Conservation (phyloP, 2,888 invertebrate genomes). For the Patella ulyssiponensis region DNA sequence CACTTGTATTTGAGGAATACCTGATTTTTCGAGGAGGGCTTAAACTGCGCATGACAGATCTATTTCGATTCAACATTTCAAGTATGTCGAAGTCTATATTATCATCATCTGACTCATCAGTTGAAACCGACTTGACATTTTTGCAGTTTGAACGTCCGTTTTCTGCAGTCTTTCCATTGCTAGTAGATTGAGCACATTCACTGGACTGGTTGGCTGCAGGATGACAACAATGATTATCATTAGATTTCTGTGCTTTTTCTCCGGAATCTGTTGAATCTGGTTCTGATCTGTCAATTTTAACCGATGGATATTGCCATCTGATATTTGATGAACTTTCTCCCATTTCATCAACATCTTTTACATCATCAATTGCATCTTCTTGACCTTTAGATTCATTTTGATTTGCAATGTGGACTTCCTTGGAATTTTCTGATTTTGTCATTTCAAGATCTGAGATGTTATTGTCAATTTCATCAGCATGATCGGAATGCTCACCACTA, state of each 20-base stretch:
- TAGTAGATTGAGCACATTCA: background rate
- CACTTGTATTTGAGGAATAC: slow-evolving; percentile 61
- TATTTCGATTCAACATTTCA: slow-evolving; percentile 20
- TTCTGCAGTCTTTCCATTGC: background rate
- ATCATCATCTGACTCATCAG: slow-evolving; percentile 35
- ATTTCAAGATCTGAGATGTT: slow-evolving; percentile 24
- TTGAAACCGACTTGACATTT: slow-evolving; percentile 1
- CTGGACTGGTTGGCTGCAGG: background rate
- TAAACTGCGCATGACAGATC: slow-evolving; percentile 11
- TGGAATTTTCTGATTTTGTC: slow-evolving; percentile 16
- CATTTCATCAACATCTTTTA: slow-evolving; percentile 15
- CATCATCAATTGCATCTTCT: slow-evolving; percentile 15
- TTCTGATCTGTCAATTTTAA: slow-evolving; percentile 1
- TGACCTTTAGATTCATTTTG: slow-evolving; percentile 9
- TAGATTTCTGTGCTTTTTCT: background rate
- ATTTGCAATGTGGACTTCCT: slow-evolving; percentile 6
- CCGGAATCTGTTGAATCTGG: background rate
- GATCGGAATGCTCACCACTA: slow-evolving; percentile 33
- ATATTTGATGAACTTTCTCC: slow-evolving; percentile 2
- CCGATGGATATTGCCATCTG: background rate
- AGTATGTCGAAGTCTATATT: slow-evolving; percentile 30
- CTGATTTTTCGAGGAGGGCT: slow-evolving; percentile 44
- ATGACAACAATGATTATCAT: no score
- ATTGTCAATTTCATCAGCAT: slow-evolving; percentile 55
- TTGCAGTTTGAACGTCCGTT: background rate